Percentiles rank a stretch among this genome's conserved stretches.
These are phyloP conservation scores for Smittia sp. DNA, from an alignment of 2,888 invertebrate genomes.

Conservation along the genomic window DNA sequence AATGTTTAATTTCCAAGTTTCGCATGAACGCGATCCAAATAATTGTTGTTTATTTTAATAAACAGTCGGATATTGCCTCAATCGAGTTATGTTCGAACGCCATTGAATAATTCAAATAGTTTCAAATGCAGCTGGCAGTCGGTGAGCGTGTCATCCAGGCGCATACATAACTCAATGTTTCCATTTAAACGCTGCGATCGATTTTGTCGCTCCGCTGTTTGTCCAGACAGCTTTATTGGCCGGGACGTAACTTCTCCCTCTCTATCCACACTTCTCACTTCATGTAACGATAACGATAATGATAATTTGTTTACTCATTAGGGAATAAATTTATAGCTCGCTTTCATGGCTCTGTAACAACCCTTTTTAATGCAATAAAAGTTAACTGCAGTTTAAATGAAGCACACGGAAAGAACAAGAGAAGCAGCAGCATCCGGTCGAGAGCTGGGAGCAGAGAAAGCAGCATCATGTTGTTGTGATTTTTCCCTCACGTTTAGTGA, in stretches of 20 bases:
- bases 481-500: background rate
- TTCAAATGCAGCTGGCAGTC: too few species aligned
- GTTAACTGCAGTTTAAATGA: constrained; percentile 24
- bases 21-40: background rate
- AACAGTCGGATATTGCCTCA: too few species aligned
- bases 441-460: background rate
- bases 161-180: too few species aligned
- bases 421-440: background rate
- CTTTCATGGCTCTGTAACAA: constrained; percentile 2
- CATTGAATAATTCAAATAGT: too few species aligned
- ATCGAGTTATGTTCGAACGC: too few species aligned
- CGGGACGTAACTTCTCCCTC: background rate
- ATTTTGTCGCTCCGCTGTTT: background rate
- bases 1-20: background rate
- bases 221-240: background rate
- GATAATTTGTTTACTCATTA: constrained; percentile 30
- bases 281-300: constrained; percentile 15
- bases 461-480: background rate
- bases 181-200: background rate
- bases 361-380: constrained; percentile 31
- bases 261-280: background rate
- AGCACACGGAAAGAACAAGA: background rate
- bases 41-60: background rate
- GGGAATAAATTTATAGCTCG: constrained; percentile 12
- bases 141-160: too few species aligned